These are phyloP conservation scores for Mus spicilegus DNA, from an alignment of 2,113 vertebrate species.

Conservation along the genomic window DNA sequence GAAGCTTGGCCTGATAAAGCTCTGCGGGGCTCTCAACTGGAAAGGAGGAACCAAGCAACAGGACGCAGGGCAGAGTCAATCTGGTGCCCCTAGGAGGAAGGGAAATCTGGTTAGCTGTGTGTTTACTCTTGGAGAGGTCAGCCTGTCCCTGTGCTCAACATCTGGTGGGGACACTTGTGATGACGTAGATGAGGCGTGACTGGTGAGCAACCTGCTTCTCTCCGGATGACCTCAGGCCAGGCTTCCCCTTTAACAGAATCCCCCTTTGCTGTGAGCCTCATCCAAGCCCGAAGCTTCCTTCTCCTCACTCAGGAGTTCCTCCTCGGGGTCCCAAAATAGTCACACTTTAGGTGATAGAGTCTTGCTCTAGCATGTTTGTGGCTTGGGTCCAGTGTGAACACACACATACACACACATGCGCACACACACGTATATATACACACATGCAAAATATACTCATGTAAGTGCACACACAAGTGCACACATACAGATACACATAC, in stretches of 20 bases:
- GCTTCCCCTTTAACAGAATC: background rate
- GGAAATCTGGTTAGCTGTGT: background rate
- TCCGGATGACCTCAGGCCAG: background rate
- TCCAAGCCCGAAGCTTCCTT: background rate
- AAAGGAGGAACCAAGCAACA: background rate
- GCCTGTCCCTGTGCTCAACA: background rate
- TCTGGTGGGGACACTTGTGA: background rate
- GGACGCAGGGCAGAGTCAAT: background rate
- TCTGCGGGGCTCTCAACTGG: background rate
- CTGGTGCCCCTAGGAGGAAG: background rate
- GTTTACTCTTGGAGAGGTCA: background rate
- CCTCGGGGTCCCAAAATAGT: background rate
- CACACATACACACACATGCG: background rate
- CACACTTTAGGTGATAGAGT: background rate
- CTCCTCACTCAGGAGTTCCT: background rate
- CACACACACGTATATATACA: background rate
- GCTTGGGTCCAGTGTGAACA: background rate
- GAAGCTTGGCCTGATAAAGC: background rate
- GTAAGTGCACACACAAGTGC: background rate
- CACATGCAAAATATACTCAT: too few relatives aligned
- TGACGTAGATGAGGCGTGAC: accelerated
- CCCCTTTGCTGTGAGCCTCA: background rate
- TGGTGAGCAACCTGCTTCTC: background rate
- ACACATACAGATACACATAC: background rate
- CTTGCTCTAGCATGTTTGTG: background rate